These are phyloP conservation scores for Halyomorpha halys DNA, from an alignment of 1,140 invertebrate species.

Conservation along the genomic window DNA sequence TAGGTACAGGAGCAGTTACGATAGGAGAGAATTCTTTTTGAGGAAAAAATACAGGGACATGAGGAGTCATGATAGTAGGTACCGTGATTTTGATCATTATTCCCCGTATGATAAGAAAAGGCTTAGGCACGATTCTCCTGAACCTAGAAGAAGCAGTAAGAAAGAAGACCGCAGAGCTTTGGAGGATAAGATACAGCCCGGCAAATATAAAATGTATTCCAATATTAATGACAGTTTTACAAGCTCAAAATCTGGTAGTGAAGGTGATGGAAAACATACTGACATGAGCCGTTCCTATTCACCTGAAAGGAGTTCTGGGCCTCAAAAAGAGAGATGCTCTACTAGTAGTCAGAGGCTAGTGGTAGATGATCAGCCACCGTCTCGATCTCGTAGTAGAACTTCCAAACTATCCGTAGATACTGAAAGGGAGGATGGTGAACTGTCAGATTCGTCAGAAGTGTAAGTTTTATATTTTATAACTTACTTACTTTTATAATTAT, in stretches of 20 bases:
- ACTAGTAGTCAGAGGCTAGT: too few species aligned
- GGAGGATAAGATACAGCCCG: neutral
- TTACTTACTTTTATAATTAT: too few species aligned
- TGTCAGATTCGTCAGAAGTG: conserved; percentile 1
- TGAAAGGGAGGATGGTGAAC: neutral
- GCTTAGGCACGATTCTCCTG: neutral
- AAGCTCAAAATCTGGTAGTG: conserved; percentile 10
- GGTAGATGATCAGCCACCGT: neutral
- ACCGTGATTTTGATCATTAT: neutral
- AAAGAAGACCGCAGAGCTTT: neutral
- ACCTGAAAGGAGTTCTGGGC: neutral
- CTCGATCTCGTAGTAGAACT: neutral
- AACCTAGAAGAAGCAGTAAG: neutral
- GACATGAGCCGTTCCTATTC: neutral
- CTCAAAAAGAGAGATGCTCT: neutral
- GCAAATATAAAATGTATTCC: neutral
- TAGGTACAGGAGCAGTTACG: neutral
- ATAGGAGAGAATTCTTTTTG: neutral
- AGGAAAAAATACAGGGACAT: neutral
- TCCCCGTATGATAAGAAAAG: neutral
- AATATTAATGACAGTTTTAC: neutral
- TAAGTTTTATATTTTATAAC: too few species aligned
- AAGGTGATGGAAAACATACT: neutral
- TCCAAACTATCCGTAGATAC: neutral
- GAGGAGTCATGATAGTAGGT: neutral